Conservation (phyloP, 35 echinoderm and acorn worm genomes). For the Strongylocentrotus purpuratus region DNA sequence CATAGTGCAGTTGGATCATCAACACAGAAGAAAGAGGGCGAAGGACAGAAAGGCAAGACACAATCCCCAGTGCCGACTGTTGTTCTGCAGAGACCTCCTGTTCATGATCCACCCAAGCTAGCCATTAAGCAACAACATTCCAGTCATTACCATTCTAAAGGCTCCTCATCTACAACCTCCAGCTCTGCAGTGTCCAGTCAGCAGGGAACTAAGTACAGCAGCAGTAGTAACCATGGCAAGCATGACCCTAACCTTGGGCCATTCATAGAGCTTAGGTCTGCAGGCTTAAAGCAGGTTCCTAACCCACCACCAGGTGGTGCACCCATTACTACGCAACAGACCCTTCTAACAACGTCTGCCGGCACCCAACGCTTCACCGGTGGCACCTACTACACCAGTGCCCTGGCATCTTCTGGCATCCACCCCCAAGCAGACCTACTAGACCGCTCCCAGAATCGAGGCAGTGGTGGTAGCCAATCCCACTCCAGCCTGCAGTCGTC, state of each 20-base stretch:
- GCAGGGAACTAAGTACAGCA: constrained; percentile 8
- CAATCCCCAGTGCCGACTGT: constrained; percentile 38
- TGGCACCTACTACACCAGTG: constrained; percentile 24
- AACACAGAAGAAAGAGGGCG: constrained; percentile 4
- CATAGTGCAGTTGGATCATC: neutral
- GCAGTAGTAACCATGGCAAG: constrained; percentile 21
- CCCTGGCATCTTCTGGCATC: constrained; percentile 7
- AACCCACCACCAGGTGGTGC: neutral
- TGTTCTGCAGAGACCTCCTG: constrained; percentile 36
- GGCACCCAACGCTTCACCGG: constrained; percentile 31
- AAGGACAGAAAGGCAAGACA: constrained; percentile 32
- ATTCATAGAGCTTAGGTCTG: constrained; percentile 24
- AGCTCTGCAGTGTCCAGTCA: neutral
- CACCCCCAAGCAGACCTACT: neutral
- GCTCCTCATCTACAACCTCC: neutral
- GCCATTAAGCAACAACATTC: constrained; percentile 50
- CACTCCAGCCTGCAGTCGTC: constrained; percentile 34
- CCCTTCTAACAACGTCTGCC: neutral
- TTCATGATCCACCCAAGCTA: constrained; percentile 34
- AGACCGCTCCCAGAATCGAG: constrained; percentile 28
- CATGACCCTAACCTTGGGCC: constrained; percentile 34
- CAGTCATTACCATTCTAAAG: constrained; percentile 31
- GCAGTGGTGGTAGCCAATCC: neutral
- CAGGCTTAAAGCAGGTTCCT: constrained; percentile 37
- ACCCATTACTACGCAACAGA: neutral